A percentile compares a stretch with the other conserved stretches of the same genome.
Evolutionary conservation across 2,797 vertebrate species (phyloP).

Genomic region (Esox lucius): DNA sequence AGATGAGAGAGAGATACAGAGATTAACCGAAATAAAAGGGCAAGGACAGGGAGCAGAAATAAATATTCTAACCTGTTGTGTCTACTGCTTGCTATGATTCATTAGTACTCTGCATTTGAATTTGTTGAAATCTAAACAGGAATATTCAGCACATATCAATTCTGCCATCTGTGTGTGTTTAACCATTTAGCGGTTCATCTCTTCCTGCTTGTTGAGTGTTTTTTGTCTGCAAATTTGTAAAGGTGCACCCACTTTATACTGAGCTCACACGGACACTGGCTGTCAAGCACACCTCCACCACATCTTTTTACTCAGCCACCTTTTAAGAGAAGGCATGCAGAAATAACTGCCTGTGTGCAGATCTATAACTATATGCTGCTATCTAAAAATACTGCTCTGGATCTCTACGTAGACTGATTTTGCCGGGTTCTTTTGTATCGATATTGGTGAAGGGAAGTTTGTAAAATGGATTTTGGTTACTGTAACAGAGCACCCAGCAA

Average conservation of each 20-base stretch:
- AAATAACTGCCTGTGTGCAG: not conserved
- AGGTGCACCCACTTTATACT: constrained; percentile 10
- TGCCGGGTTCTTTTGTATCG: not conserved
- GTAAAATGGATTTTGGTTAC: not conserved
- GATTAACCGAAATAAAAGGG: constrained; percentile 9
- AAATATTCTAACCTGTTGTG: constrained; percentile 13
- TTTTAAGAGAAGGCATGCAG: constrained; percentile 6
- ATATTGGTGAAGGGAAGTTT: not conserved
- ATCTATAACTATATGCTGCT: not conserved
- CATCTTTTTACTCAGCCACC: not conserved
- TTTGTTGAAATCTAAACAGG: constrained; percentile 11
- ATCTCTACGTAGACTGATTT: not conserved
- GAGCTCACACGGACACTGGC: not conserved
- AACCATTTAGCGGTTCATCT: not conserved
- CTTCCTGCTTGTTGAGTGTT: not conserved
- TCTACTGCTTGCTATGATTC: constrained; percentile 7
- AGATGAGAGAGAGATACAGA: not conserved
- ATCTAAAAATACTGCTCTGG: not conserved
- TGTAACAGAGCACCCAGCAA: not conserved
- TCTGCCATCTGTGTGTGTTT: constrained; percentile 14
- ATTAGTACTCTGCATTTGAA: constrained; percentile 14
- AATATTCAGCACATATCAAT: constrained; percentile 21
- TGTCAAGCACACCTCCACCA: not conserved
- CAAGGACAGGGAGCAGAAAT: constrained; percentile 3
- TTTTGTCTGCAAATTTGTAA: constrained; percentile 5